These are phyloP conservation scores for Apostichopus parvimensis DNA, from an alignment of 35 echinoderm and acorn worm genomes.

Conservation along the genomic window DNA sequence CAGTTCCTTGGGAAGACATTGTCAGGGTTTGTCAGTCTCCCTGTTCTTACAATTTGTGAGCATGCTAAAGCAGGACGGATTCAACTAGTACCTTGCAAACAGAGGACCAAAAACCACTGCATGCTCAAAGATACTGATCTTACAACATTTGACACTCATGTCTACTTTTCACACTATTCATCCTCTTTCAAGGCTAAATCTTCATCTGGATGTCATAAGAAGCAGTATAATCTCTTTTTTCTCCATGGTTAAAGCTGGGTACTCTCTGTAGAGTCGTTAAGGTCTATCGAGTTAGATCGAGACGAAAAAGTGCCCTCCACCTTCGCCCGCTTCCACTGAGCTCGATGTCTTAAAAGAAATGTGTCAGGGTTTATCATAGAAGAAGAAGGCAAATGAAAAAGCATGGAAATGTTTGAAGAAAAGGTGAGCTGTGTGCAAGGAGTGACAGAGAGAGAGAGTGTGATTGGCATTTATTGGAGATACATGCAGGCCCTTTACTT, in stretches of 20 bases:
- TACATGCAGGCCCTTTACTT: slow-evolving; percentile 20
- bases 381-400: slow-evolving; percentile 27
- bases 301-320: background rate
- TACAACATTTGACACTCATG: background rate
- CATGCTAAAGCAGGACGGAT: slow-evolving; percentile 38
- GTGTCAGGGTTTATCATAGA: slow-evolving; percentile 34
- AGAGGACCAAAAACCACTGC: background rate
- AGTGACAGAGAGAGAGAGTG: background rate
- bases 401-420: slow-evolving; percentile 22
- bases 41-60: background rate
- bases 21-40: background rate
- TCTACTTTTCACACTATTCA: background rate
- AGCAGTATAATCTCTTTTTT: background rate
- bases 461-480: background rate
- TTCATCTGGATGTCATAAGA: slow-evolving; percentile 23
- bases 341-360: slow-evolving; percentile 46
- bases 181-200: background rate
- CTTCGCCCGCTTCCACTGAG: slow-evolving; percentile 50
- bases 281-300: slow-evolving; percentile 38
- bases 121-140: background rate
- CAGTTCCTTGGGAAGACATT: background rate
- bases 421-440: slow-evolving; percentile 23
- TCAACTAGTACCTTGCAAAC: slow-evolving; percentile 18
- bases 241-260: slow-evolving; percentile 30
- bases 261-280: slow-evolving; percentile 48